Conservation (phyloP, 2,888 invertebrate species). For the Heliconius ismenius region DNA sequence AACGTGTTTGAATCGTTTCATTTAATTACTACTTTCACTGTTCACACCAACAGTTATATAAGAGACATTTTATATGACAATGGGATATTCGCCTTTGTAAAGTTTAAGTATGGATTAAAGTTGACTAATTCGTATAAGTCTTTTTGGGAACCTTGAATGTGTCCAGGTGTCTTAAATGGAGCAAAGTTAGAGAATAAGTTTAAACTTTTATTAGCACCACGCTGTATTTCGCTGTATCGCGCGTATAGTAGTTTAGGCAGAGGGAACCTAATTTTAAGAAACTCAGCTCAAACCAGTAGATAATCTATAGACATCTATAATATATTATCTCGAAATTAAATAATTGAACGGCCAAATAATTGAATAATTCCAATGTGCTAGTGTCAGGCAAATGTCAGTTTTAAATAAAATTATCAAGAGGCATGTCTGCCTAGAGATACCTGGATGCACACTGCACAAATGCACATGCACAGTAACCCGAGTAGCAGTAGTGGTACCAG, state of each 20-base stretch:
- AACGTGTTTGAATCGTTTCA: conserved; percentile 31
- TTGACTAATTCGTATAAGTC: conserved; percentile 11
- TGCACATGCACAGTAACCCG: conserved; percentile 54
- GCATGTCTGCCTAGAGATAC: conserved; percentile 32
- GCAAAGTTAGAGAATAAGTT: not conserved
- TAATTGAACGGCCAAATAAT: too few relatives aligned
- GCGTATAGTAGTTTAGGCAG: not conserved
- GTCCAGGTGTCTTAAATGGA: not conserved
- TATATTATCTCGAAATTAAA: too few relatives aligned
- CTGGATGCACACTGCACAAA: conserved; percentile 40
- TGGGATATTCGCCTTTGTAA: conserved; percentile 7
- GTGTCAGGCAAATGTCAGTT: too few relatives aligned
- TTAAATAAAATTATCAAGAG: conserved; percentile 21
- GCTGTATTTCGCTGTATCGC: not conserved
- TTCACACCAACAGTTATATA: conserved; percentile 23
- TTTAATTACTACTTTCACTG: conserved; percentile 39
- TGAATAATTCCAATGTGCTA: too few relatives aligned
- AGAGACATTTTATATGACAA: conserved; percentile 15
- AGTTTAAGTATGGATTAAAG: conserved; percentile 2
- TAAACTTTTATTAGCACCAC: not conserved
- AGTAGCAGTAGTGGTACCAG: conserved; percentile 54
- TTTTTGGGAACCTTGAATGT: not conserved
- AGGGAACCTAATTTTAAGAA: too few relatives aligned
- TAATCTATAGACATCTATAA: not conserved
- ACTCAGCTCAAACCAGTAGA: not conserved